Conservation (phyloP, 2,113 vertebrate genomes). For the Passer montanus region DNA sequence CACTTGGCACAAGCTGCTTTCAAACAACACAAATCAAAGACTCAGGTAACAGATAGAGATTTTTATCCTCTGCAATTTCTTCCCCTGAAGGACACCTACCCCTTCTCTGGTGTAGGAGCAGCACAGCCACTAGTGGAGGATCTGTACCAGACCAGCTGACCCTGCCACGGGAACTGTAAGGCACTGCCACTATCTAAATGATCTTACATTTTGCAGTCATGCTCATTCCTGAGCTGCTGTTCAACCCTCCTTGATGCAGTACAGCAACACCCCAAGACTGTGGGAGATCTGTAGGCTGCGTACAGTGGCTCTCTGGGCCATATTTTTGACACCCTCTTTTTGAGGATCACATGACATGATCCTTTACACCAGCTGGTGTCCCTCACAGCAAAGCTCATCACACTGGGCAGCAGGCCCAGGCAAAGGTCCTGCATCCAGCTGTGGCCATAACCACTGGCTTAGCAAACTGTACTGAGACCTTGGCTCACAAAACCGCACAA, state of each 20-base stretch:
- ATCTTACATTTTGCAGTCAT: neutral
- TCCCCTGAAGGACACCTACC: neutral
- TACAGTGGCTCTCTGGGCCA: neutral
- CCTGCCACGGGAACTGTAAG: accelerated
- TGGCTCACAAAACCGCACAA: neutral
- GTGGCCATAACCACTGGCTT: neutral
- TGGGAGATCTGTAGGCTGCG: neutral
- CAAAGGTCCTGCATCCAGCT: neutral
- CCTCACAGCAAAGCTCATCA: neutral
- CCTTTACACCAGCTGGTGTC: neutral
- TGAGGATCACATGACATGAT: neutral
- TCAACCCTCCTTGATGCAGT: neutral
- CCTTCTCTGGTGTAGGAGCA: neutral
- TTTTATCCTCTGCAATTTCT: neutral
- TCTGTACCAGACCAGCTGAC: neutral
- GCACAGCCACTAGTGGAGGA: neutral
- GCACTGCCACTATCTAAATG: neutral
- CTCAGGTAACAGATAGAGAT: neutral
- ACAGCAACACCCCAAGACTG: neutral
- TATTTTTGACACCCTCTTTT: neutral
- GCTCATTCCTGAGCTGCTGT: neutral
- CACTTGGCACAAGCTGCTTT: neutral
- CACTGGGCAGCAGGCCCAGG: neutral
- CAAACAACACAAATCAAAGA: neutral
- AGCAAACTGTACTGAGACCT: neutral